Evolutionary conservation across 2,888 invertebrate species (phyloP), one percentile per base, ranked within the genome.

Genomic region (Anodontia alba): DNA sequence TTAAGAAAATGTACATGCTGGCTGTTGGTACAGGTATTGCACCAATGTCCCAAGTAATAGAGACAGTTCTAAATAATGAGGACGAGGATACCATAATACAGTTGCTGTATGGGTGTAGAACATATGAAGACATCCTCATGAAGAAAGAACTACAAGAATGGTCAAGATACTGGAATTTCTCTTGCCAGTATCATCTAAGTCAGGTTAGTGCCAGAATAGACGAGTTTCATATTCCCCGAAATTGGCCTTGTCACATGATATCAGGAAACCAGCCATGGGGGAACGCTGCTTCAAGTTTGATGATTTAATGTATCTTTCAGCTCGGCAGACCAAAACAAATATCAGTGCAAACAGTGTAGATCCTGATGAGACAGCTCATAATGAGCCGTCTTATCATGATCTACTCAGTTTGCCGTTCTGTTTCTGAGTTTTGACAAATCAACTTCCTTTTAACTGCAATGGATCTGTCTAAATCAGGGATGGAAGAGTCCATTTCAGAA

Each of bases 1-100:
- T 87, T 70, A 80, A 76, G 66, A 76, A 66, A 26, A 2, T 94
- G 1, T 77, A 90, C 36, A 87, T 96, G 91, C 93, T 96, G 62
- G 95, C 96, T 67, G 97, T 97, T 92, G 97, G 97, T 0, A 97
- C 97, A 33, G 97, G 97, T 0, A 96, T 97, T 83, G 96, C 97
- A 26, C 96, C 97, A 36, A 95, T 97, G 90, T 95, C 96, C 88
- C 95, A 96, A 23, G 95, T 97, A 17, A 95, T 97, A 72, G 94
- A 95, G 42, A 93, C 95, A 49, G 95, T 97, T 83, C 90, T 97
- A 71, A 91, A 95, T 31, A 96, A 97, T 94, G 96, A 96, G 86
- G 95, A 96, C 38, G 96, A 97, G 90, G 96, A 96, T 88, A 96
- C 96, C 0, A 95, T 95, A 91, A 91, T 97, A 49, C 93, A 95